Percentiles rank a stretch among this genome's conserved stretches.
Conservation (phyloP, 2,113 vertebrate species). For the Plestiodon gilberti region DNA sequence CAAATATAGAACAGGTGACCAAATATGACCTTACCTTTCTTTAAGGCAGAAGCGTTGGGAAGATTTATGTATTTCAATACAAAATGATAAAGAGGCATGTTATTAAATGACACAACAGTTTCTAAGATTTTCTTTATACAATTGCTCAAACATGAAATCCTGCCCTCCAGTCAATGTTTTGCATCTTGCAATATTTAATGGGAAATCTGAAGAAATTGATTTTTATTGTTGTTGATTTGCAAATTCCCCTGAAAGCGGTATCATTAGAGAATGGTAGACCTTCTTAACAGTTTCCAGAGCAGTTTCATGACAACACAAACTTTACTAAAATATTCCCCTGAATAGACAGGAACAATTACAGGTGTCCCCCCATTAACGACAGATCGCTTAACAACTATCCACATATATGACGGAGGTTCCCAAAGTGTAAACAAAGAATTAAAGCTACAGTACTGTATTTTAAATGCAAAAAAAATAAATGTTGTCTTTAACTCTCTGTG, state of each 20-base stretch:
- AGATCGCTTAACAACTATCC: no score
- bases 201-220: neutral
- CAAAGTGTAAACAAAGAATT: no score
- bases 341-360: no score
- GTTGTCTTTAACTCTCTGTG: no score
- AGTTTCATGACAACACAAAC: no score
- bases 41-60: neutral
- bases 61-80: neutral
- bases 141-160: neutral
- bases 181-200: neutral
- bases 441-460: no score
- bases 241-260: neutral
- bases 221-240: neutral
- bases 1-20: neutral
- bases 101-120: neutral
- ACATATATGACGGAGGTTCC: no score
- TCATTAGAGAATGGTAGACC: neutral
- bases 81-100: neutral
- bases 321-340: no score
- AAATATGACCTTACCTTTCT: neutral
- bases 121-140: neutral
- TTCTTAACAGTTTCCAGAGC: neutral
- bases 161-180: neutral
- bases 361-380: no score
- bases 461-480: no score